Conservation (phyloP, 2,113 vertebrate genomes). For the Sturnus vulgaris region DNA sequence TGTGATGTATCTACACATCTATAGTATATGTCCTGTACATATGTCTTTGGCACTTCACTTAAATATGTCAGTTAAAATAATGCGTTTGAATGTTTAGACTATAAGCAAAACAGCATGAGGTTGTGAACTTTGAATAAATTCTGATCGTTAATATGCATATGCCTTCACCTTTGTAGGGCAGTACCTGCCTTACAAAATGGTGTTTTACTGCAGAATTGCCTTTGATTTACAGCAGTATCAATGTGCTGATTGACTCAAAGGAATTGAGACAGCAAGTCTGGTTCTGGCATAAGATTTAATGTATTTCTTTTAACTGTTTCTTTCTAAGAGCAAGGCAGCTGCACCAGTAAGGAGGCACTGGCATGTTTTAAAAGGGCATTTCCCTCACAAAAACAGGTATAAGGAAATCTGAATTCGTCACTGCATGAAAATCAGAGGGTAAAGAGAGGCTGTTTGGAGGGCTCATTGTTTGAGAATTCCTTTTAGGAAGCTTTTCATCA, state of each 20-base stretch:
- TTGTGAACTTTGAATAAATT: neutral
- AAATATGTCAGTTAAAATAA: neutral
- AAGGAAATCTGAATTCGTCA: neutral
- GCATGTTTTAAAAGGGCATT: neutral
- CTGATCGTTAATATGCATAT: neutral
- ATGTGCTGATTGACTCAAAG: slow-evolving; percentile 14
- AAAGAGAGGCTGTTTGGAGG: neutral
- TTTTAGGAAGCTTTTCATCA: slow-evolving; percentile 2
- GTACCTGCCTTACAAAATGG: neutral
- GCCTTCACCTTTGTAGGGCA: neutral
- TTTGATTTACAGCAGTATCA: slow-evolving; percentile 21
- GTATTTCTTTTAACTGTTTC: slow-evolving; percentile 23
- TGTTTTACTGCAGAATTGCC: neutral
- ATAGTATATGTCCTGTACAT: neutral
- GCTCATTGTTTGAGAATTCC: neutral
- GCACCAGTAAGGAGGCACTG: neutral
- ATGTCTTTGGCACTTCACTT: neutral
- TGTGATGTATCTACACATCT: neutral
- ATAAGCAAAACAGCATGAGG: neutral
- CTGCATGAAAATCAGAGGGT: neutral
- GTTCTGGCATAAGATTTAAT: neutral
- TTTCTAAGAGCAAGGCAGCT: neutral
- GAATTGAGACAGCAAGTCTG: slow-evolving; percentile 9
- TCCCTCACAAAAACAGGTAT: neutral
- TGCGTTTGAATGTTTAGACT: neutral